A percentile compares a stretch with the other conserved stretches of the same genome.
phyloP scores from a whole-genome alignment of 2,888 invertebrate species.

The Oligia latruncula region DNA sequence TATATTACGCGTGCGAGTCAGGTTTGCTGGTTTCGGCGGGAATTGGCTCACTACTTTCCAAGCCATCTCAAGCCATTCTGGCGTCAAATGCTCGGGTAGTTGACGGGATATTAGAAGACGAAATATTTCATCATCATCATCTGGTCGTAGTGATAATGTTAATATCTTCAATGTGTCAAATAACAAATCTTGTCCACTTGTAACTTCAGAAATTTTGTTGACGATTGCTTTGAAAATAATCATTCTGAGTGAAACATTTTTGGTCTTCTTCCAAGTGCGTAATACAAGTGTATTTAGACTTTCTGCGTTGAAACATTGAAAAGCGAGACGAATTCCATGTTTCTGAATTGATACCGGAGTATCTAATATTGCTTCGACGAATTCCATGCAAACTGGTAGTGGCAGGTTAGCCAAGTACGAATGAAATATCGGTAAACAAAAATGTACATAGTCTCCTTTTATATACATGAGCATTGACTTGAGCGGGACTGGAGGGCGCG shows the following conservation, averaged over 20 bases:
- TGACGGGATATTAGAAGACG: slow-evolving; percentile 57
- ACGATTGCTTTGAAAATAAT: slow-evolving; percentile 72
- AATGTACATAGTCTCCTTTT: slow-evolving; percentile 76
- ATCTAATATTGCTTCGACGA: slow-evolving; percentile 72
- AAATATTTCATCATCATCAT: slow-evolving; percentile 76
- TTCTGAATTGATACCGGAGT: slow-evolving; percentile 78
- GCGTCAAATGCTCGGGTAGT: slow-evolving; percentile 67
- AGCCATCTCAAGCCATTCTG: slow-evolving; percentile 66
- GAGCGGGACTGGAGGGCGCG: slow-evolving; percentile 76
- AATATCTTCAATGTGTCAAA: slow-evolving; percentile 72
- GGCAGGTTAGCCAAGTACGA: slow-evolving; percentile 74
- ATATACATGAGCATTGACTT: slow-evolving; percentile 69
- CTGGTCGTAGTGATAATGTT: slow-evolving; percentile 70
- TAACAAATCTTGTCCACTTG: slow-evolving; percentile 62
- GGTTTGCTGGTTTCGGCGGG: slow-evolving; percentile 66
- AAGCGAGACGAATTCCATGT: slow-evolving; percentile 78
- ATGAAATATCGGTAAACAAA: slow-evolving; percentile 74
- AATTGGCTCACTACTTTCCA: slow-evolving; percentile 73
- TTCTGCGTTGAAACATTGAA: slow-evolving; percentile 71
- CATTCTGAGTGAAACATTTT: slow-evolving; percentile 74
- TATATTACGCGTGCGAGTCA: slow-evolving; percentile 62
- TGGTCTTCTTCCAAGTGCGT: slow-evolving; percentile 73
- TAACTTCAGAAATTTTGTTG: slow-evolving; percentile 65
- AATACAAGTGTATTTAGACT: slow-evolving; percentile 68
- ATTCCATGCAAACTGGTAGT: slow-evolving; percentile 65